Base-by-base conservation (phyloP, 2,113 vertebrate species). In the Scatophagus argus region DNA sequence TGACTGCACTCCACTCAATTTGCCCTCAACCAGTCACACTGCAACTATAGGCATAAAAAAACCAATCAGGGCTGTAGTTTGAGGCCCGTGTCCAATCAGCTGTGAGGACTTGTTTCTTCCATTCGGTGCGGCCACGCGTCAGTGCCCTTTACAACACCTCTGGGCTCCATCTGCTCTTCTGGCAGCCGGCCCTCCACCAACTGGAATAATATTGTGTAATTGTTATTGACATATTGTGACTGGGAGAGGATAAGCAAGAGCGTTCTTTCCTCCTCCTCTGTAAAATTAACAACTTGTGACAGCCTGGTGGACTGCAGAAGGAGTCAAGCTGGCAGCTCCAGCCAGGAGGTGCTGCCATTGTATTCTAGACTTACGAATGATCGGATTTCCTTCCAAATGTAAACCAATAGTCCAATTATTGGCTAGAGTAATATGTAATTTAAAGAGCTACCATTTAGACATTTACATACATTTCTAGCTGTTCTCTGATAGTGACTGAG, bases 151-250 rank as follows among this genome's bases (percentile, higher is more conserved):
- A 73, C 74, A 56, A 44, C 73, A 85, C 83, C 86, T 87, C 79
- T 65, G 79, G 81, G 85, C 79, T 68, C 21, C 81, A 29, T 68
- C 74, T 85, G 83, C 81, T 89, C 63, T 52, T 67, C 79, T 87
- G 82, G 85, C 87, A 87, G 77, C 75, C n/a, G 6, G 61, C 79
- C 34, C 32, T 69, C 58, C 56, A 36, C 66, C 44, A 14, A 41
- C 65, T 81, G 55, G 59, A 88, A 87, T 67, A 66, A 82, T 70
- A 68, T 70, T 85, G 52, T 59, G 41, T 90, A 91, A 92, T 91
- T 89, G 84, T 81, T 92, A 91, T 87, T 89, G 94, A 92, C 89
- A 88, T 78, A 83, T 87, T 90, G 85, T 81, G 81, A 89, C 75
- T 63, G 65, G 36, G 65, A 88, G 80, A 89, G 27, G 67, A 78